Evolutionary conservation across 2,797 vertebrate species (phyloP), one percentile per base, ranked within the genome.

Genomic region (Gallinago stenura): DNA sequence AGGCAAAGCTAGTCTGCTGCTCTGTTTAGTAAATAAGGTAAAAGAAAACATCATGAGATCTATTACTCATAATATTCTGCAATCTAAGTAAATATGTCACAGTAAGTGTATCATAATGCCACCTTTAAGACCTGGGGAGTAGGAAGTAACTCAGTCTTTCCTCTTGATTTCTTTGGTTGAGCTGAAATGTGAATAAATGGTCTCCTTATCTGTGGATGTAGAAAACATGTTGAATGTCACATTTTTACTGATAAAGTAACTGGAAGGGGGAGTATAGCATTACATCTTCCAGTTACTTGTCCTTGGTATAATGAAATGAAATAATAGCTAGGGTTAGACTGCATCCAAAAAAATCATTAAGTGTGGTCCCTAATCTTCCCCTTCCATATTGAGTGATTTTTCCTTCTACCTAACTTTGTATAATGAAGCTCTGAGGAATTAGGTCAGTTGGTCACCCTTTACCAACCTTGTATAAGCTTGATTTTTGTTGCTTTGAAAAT

Each of bases 101-200:
- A 39, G 0, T 0, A 10, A 37, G 15, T 4, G 24, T 65, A 20
- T 28, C 35, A 6, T 1, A 10, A 21, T 16, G 20, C 14, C 53
- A 43, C 37, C 48, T 43, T 24, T 33, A 3, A 41, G 3, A 7
- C 30, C 3, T 21, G 6, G 33, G 30, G 57, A 2, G 7, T 0
- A 2, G 43, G 22, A 37, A 5, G 33, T 4, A n/a, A 7, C 43
- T 58, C 73, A 54, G 12, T 33, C 45, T 68, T 76, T 72, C 61
- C 65, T 31, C 33, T 33, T 3, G 6, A 5, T 30, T 39, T 41
- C 33, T 19, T 30, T 50, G 45, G 20, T 6, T 57, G 54, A 90
- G 62, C 62, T 82, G 77, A 53, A 75, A 8, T 20, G 50, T 48
- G 46, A 61, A 13, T 2, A 7, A 57, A 30, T 22, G 1, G 39